A percentile compares a stretch with the other conserved stretches of the same genome.
phyloP scores from a whole-genome alignment of 2,113 vertebrate species.

The Elanus axillaris region DNA sequence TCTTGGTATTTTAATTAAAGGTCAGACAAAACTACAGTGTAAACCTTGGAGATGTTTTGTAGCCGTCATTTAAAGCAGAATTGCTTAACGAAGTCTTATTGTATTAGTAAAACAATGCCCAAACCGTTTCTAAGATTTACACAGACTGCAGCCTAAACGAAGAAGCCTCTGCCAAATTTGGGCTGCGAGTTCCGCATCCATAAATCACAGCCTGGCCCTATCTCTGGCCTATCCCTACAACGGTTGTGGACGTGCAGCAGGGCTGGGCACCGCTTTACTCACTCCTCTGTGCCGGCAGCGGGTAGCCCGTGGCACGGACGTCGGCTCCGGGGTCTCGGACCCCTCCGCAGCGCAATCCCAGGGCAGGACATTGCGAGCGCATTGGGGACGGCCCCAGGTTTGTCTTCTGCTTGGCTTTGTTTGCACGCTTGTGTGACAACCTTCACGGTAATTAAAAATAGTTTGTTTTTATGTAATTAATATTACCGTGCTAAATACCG shows the following conservation, averaged over 20 bases:
- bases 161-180: background rate
- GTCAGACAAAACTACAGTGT: slow-evolving; percentile 14
- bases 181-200: background rate
- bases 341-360: fast-evolving
- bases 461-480: slow-evolving; percentile 3
- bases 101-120: background rate
- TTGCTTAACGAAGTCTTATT: background rate
- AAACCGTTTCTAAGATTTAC: background rate
- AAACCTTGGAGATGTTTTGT: slow-evolving; percentile 17
- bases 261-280: background rate
- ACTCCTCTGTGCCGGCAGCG: fast-evolving
- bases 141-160: background rate
- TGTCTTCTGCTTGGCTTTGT: background rate
- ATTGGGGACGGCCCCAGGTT: background rate
- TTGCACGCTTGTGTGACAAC: background rate
- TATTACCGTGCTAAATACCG: background rate
- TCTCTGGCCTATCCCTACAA: background rate
- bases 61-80: slow-evolving; percentile 7
- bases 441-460: background rate
- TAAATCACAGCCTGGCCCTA: background rate
- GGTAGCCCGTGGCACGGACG: fast-evolving
- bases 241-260: fast-evolving
- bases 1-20: slow-evolving; percentile 65
- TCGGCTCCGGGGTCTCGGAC: fast-evolving
- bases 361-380: background rate